phyloP scores from a whole-genome alignment of 2,797 vertebrate genomes.

The Coregonus ussuriensis region DNA sequence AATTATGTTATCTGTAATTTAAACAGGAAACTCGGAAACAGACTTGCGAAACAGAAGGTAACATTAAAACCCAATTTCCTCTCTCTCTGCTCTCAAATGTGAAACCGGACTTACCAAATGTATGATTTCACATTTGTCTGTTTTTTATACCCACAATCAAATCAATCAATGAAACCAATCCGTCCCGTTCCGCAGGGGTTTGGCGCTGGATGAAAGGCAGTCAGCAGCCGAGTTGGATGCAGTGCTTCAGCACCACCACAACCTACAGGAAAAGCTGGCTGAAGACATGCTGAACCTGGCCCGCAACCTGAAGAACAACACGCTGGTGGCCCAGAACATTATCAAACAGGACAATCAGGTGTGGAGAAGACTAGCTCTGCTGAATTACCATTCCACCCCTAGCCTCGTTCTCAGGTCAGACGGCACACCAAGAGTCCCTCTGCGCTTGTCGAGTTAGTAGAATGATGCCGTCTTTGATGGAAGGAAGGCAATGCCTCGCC shows the following conservation, averaged over 20 bases:
- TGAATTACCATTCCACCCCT: neutral
- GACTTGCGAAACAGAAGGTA: slow-evolving; percentile 78
- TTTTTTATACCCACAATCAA: neutral
- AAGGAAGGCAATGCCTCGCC: too few species aligned
- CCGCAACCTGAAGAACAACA: slow-evolving; percentile 94
- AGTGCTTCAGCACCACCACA: slow-evolving; percentile 89
- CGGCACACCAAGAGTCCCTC: too few species aligned
- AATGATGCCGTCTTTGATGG: too few species aligned
- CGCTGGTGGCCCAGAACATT: slow-evolving; percentile 91
- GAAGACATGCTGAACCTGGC: slow-evolving; percentile 96
- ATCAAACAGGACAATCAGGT: slow-evolving; percentile 99
- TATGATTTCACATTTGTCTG: neutral
- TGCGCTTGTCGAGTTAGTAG: too few species aligned
- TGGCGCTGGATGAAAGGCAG: slow-evolving; percentile 84
- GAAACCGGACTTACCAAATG: neutral
- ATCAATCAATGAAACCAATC: neutral
- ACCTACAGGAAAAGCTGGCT: slow-evolving; percentile 92
- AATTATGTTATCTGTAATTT: slow-evolving; percentile 4
- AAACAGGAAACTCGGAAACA: slow-evolving; percentile 50
- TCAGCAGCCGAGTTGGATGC: slow-evolving; percentile 89
- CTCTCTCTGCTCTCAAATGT: neutral
- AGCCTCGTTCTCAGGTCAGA: too few species aligned
- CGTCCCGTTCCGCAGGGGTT: slow-evolving; percentile 57
- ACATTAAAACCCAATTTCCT: neutral
- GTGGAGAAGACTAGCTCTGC: neutral